A percentile compares a stretch with the other conserved stretches of the same genome.
phyloP scores from a whole-genome alignment of 2,797 vertebrate species.

The Molothrus ater region DNA sequence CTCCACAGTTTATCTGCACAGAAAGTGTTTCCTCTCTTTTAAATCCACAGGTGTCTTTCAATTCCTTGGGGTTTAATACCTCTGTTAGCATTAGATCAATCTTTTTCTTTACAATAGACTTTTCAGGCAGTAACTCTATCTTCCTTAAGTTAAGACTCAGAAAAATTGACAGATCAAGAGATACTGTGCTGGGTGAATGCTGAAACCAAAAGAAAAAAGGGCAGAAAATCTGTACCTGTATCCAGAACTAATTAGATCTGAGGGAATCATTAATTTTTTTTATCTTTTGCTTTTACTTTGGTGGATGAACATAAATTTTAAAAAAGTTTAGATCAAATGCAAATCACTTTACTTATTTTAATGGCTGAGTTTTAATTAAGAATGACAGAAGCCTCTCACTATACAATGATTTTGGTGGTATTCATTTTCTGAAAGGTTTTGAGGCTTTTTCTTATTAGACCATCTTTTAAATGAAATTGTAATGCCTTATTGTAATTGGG shows the following conservation, averaged over 20 bases:
- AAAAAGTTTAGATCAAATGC: neutral
- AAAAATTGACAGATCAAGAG: conserved; percentile 7
- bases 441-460: neutral
- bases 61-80: neutral
- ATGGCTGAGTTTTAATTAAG: neutral
- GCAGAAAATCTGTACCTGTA: neutral
- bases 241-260: neutral
- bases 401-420: neutral
- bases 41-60: neutral
- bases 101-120: conserved; percentile 7
- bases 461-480: neutral
- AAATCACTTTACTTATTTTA: neutral
- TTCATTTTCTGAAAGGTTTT: neutral
- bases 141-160: neutral
- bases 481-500: neutral
- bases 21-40: neutral
- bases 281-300: neutral
- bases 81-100: conserved; percentile 7
- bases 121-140: neutral
- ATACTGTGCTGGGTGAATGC: neutral
- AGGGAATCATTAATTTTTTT: neutral
- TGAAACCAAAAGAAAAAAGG: neutral
- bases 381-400: neutral
- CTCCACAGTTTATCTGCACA: neutral
- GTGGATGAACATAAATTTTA: neutral